phyloP scores from a whole-genome alignment of 2,113 vertebrate species.

The Chaetorhynchus papuensis region DNA sequence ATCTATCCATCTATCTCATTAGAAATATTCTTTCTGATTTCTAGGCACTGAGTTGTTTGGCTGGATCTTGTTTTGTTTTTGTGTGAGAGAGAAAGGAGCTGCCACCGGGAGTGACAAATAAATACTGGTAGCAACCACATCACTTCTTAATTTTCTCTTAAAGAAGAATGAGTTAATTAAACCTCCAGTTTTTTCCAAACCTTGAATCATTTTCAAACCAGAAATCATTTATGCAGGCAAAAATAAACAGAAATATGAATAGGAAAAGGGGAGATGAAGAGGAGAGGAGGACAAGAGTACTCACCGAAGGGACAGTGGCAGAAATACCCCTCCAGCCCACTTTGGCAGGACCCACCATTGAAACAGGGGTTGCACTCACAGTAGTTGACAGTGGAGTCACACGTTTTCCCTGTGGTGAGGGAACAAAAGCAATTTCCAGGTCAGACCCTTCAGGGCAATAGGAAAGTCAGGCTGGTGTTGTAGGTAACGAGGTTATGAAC shows the following conservation, averaged over 20 bases:
- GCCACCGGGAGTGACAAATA: neutral
- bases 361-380: constrained; percentile 98
- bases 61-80: neutral
- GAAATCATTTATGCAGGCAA: neutral
- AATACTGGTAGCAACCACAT: neutral
- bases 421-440: constrained; percentile 1
- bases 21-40: neutral
- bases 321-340: constrained; percentile 88
- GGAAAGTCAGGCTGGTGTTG: neutral
- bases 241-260: neutral
- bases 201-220: neutral
- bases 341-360: constrained; percentile 96
- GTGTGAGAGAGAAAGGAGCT: neutral
- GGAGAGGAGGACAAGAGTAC: constrained; percentile 37
- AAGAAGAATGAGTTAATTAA: neutral
- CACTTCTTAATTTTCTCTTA: neutral
- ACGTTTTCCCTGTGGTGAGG: constrained; percentile 81
- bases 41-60: neutral
- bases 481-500: neutral
- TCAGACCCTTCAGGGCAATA: neutral
- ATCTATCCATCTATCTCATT: neutral
- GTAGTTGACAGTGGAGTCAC: constrained; percentile 93
- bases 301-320: constrained; percentile 98
- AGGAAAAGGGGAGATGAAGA: neutral
- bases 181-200: neutral